Base-by-base conservation (phyloP, 1,140 invertebrate species). In the Sarcophaga peregrina region DNA sequence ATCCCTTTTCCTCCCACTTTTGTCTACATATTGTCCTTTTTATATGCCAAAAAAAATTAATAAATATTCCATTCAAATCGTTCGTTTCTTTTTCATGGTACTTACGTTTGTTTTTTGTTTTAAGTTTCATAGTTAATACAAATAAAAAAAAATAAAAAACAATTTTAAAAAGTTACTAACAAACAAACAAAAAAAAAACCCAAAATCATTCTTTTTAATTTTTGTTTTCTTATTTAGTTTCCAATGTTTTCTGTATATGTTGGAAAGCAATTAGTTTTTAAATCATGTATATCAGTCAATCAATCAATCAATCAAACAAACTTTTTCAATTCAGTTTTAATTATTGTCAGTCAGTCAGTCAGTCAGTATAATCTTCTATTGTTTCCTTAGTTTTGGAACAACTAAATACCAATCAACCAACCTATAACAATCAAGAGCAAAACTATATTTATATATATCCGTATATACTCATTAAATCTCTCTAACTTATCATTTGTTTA, bases 261-360 rank as follows among this genome's bases (percentile, higher is more conserved):
- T 76, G 87, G 88, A 87, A 88, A 86, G 86, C 85, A 85, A 87
- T 89, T 89, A 89, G 88, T 89, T 90, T 88, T 90, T 88, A 89
- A 90, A 89, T 87, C 88, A 87, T 88, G 72, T 74, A 75, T 47
- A 75, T 75, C 37, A 13, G 15, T 46, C 47, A 46, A 11, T 72
- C n/a, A 37, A 11, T 13, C 11, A 58, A 58, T 58, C 54, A n/a
- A 58, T n/a, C 11, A 58, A 11, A 58, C 54, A 58, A 13, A 52
- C 50, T 68, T 9, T 20, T 17, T 68, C 62, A 68, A 68, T 68
- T 20, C n/a, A 62, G 15, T 62, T 62, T 62, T 62, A 37, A 37
- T 37, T 37, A 37, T 37, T 37, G 25, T 37, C 25, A 1, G 4
- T 37, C 25, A 37, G 25, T 37, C 25, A 37, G 25, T 37, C 25